Evolutionary conservation across 2,797 vertebrate genomes (phyloP).

Genomic region (Manis javanica): DNA sequence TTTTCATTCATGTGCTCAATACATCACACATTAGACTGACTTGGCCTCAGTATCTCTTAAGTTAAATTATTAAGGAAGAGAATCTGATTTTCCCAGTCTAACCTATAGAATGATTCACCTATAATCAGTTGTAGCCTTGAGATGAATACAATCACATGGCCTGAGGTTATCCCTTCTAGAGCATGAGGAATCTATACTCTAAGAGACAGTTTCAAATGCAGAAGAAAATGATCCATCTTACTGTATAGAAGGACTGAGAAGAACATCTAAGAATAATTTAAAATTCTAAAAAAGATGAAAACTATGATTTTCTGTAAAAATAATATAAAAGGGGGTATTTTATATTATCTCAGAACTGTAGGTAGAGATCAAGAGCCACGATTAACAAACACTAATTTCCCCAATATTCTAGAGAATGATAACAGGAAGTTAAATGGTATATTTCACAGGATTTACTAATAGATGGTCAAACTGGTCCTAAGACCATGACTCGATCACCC

Average conservation of each 20-base stretch:
- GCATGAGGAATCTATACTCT: neutral
- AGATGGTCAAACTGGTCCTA: neutral
- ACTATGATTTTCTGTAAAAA: neutral
- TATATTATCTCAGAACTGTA: neutral
- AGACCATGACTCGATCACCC: neutral
- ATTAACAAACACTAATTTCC: neutral
- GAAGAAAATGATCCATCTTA: neutral
- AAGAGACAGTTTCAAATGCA: neutral
- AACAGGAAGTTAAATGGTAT: neutral
- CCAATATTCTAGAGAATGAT: neutral
- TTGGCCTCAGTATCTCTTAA: neutral
- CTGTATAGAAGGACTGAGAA: neutral
- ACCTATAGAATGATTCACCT: neutral
- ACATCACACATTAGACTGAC: neutral
- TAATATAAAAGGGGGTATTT: neutral
- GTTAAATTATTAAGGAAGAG: slow-evolving; percentile 12
- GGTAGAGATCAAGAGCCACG: neutral
- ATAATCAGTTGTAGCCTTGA: neutral
- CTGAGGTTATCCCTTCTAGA: neutral
- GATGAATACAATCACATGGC: neutral
- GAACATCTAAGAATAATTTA: neutral
- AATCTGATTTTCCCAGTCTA: neutral
- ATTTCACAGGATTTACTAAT: neutral
- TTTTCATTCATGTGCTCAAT: neutral
- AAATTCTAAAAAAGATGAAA: neutral